Evolutionary conservation across 2,797 vertebrate genomes (phyloP).

Genomic region (Gila robusta): DNA sequence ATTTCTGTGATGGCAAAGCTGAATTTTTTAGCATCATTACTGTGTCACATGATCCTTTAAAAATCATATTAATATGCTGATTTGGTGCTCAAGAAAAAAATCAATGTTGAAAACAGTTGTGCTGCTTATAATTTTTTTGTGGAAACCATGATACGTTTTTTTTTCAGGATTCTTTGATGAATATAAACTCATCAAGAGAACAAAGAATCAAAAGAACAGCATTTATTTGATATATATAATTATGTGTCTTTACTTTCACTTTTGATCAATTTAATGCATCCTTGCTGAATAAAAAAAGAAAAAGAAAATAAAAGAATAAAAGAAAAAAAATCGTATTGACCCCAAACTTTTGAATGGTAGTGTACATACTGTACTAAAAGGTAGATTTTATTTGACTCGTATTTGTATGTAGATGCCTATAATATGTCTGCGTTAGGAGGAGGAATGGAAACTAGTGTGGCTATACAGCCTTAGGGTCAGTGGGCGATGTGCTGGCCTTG

Average conservation of each 20-base stretch:
- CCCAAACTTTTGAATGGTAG: not conserved
- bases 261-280: not conserved
- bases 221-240: not conserved
- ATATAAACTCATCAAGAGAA: not conserved
- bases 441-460: constrained; percentile 26
- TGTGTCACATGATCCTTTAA: not conserved
- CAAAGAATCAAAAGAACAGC: not conserved
- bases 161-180: not conserved
- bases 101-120: not conserved
- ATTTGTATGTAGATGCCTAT: not conserved
- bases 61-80: not conserved
- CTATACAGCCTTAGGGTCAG: constrained; percentile 58
- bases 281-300: not conserved
- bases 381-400: not conserved
- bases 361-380: not conserved
- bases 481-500: constrained; percentile 81
- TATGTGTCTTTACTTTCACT: not conserved
- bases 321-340: not conserved
- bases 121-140: not conserved
- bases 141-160: not conserved
- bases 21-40: not conserved
- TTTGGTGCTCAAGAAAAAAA: not conserved
- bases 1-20: not conserved
- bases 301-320: not conserved
- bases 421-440: constrained; percentile 2